Evolutionary conservation across 1,140 invertebrate genomes (phyloP).

Genomic region (Bombus balteatus): DNA sequence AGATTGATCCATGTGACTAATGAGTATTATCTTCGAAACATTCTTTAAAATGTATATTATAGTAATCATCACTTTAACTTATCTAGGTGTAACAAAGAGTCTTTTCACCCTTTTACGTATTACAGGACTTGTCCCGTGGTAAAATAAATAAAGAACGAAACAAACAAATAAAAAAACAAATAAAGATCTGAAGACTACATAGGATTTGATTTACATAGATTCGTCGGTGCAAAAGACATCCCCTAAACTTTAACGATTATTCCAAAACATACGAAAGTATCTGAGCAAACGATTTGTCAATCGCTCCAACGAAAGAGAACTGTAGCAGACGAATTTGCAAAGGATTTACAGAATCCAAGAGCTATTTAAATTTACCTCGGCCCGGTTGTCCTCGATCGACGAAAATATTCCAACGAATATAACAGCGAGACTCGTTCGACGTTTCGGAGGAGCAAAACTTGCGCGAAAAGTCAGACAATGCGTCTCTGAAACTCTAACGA

Average conservation of each 20-base stretch:
- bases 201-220: too few relatives aligned
- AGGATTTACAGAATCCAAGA: not conserved
- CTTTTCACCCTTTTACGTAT: too few relatives aligned
- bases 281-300: not conserved
- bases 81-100: too few relatives aligned
- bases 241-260: not conserved
- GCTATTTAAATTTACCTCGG: not conserved
- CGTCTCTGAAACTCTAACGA: conserved; percentile 5
- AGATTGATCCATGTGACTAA: too few relatives aligned
- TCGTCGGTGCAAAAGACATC: too few relatives aligned
- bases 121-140: too few relatives aligned
- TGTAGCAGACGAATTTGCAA: not conserved
- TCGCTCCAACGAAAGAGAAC: not conserved
- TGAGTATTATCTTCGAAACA: too few relatives aligned
- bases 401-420: not conserved
- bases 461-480: not conserved
- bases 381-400: not conserved
- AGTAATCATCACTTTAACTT: too few relatives aligned
- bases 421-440: not conserved
- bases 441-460: not conserved
- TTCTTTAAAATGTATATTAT: too few relatives aligned
- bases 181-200: too few relatives aligned
- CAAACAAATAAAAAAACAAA: too few relatives aligned
- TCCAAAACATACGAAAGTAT: not conserved
- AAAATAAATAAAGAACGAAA: too few relatives aligned